Base-by-base conservation (phyloP, 1,140 invertebrate genomes). In the Drosophila busckii region DNA sequence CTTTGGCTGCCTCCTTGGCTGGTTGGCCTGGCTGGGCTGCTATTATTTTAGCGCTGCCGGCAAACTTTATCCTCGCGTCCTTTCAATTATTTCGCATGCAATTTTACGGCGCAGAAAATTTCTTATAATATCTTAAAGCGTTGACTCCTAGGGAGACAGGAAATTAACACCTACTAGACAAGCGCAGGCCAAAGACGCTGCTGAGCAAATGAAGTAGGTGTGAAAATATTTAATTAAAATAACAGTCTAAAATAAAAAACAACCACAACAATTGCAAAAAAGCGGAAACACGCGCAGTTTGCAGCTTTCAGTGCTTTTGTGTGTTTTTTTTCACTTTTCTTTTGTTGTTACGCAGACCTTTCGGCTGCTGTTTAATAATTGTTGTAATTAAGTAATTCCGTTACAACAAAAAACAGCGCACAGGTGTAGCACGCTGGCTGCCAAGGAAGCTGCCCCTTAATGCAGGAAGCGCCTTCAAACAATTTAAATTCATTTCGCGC, bases 221-320 rank as follows among this genome's bases (percentile, higher is more conserved):
- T 78, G 68, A 84, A 84, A 66, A 71, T 86, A 84, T 85, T 82
- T 85, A 85, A 85, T 85, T 85, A 85, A 85, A 82, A 82, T 82
- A 82, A 65, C 75, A 75, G 65, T 42, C 61, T 62, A 58, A 54
- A 62, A 65, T 55, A 71, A 58, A 60, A 53, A 64, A 50, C 46
- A 55, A 56, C 8, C 48, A 56, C 26, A 56, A 23, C 31, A 8
- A 42, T 12, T 8, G 12, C 55, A 61, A 34, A 55, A 55, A 34
- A 49, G 31, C 54, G 68, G 59, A 68, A 68, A 50, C 48, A 37
- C 25, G 29, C 38, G 25, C 34, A 32, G 53, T 59, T 48, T 46
- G 22, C 22, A 7, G 38, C 26, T 4, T 32, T 19, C 28, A 35
- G 9, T 32, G 22, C 13, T 25, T 10, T 6, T 20, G 12, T 49